phyloP scores from a whole-genome alignment of 2,113 vertebrate genomes.

The Oncorhynchus tshawytscha region DNA sequence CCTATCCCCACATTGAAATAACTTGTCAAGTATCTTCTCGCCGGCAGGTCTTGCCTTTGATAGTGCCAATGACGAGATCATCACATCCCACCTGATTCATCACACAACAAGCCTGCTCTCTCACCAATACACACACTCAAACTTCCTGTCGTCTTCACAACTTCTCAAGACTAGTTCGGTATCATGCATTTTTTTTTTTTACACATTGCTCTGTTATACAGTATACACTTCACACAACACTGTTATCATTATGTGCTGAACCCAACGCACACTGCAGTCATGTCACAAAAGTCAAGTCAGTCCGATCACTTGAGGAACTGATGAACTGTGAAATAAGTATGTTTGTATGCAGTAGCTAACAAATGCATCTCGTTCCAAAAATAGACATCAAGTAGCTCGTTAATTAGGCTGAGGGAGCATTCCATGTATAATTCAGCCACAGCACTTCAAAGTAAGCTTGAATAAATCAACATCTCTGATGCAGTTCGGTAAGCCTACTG shows the following conservation, averaged over 20 bases:
- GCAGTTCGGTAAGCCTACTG: neutral
- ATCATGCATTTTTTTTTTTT: neutral
- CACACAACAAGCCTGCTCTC: neutral
- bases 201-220: neutral
- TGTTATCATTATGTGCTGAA: neutral
- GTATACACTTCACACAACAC: neutral
- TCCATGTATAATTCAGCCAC: constrained; percentile 7
- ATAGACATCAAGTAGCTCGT: neutral
- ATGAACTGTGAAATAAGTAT: neutral
- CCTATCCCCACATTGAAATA: neutral
- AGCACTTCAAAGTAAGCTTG: constrained; percentile 1
- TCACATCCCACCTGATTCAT: neutral
- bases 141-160: constrained; percentile 34
- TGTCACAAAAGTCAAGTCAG: neutral
- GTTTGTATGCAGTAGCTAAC: neutral
- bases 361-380: neutral
- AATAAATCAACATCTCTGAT: neutral
- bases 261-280: neutral
- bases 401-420: neutral
- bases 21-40: too few species aligned
- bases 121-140: neutral
- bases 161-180: neutral
- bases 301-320: neutral
- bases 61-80: neutral
- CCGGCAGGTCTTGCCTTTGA: neutral